These are phyloP conservation scores for Sycophaga agraensis DNA, from an alignment of 1,140 invertebrate genomes.

Conservation along the genomic window DNA sequence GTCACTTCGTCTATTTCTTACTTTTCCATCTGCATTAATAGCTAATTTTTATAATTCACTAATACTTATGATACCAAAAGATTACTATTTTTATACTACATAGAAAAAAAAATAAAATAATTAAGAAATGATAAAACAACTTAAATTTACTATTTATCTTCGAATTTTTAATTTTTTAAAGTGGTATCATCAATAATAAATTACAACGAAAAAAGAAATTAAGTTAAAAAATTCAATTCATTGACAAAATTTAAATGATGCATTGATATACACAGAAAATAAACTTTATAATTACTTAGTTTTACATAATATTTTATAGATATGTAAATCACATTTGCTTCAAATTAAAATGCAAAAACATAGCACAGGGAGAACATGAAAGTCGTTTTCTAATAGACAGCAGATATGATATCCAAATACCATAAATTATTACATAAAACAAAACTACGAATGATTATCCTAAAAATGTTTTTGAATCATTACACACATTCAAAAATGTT, in stretches of 20 bases:
- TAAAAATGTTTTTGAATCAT: too few relatives aligned
- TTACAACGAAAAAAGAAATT: background rate
- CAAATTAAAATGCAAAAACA: slow-evolving; percentile 2
- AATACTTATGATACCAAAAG: slow-evolving; percentile 5
- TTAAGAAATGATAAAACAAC: background rate
- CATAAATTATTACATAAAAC: too few relatives aligned
- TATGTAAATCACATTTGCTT: slow-evolving; percentile 14
- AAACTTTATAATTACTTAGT: background rate
- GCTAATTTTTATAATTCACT: slow-evolving; percentile 1
- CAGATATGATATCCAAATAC: background rate
- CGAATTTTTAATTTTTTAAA: background rate
- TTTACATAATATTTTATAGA: background rate
- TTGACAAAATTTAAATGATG: too few relatives aligned
- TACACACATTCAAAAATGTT: too few relatives aligned
- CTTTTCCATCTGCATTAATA: slow-evolving; percentile 1
- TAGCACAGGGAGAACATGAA: background rate
- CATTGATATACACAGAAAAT: background rate
- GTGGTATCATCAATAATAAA: slow-evolving; percentile 3
- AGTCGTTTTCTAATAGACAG: background rate
- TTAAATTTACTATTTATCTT: background rate
- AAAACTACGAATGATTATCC: too few relatives aligned
- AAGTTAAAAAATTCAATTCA: background rate
- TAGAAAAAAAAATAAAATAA: slow-evolving; percentile 1
- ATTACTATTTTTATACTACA: background rate
- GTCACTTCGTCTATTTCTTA: slow-evolving; percentile 3